Base-by-base conservation (phyloP, 2,797 vertebrate species). In the Microchirus variegatus region DNA sequence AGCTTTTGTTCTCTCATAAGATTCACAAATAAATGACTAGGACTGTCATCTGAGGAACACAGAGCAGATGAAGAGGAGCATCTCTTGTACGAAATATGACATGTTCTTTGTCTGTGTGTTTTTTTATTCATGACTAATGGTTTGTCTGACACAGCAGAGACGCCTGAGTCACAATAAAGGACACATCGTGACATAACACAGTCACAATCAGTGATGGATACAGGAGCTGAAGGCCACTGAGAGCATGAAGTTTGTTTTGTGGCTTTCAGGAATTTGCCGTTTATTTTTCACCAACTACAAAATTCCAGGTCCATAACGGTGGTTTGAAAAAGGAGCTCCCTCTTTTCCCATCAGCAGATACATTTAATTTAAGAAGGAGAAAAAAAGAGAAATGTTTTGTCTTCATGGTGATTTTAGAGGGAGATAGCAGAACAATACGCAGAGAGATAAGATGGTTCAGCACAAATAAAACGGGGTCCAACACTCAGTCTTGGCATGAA, bases 191-290 rank as follows among this genome's bases (percentile, higher is more conserved):
- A 80, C 63, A 51, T 42, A 42, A 64, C n/a, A 3, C 77, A 14
- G 70, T 83, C 78, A 85, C 78, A 85, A 84, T 78, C 75, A 80
- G 50, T 84, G 83, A 82, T 64, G 78, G 61, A 75, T 76, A 89
- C 77, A 64, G 60, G 77, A 87, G 53, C 74, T 79, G 75, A 88
- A 89, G 73, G 77, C 75, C 72, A 67, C 61, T 59, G 54, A 71
- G 63, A 70, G 64, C 53, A 81, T 79, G 77, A 76, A 54, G 59
- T 62, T 81, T 73, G 74, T 75, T 85, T 75, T 60, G 66, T 79
- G 70, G 47, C 40, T 81, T 61, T 73, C 35, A 75, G 79, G 84
- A 86, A 83, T 87, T 69, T 67, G 35, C 31, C 10, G 55, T 75
- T 84, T 81, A 70, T 85, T 67, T 81, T 79, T 59, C 38, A 53